Conservation (phyloP, 2,888 invertebrate genomes). For the Cephalotes varians region DNA sequence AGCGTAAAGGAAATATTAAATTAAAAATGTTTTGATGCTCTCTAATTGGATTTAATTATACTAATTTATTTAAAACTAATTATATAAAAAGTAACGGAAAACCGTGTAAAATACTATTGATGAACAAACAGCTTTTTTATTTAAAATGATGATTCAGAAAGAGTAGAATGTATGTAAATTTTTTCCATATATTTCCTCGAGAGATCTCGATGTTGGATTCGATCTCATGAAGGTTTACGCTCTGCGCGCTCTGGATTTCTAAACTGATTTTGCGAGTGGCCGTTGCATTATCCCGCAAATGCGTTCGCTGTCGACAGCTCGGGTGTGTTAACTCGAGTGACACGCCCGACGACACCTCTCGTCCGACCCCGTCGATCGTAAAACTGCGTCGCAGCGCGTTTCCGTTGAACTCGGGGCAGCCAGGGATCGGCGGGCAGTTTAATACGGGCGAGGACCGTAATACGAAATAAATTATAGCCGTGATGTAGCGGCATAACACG, state of each 20-base stretch:
- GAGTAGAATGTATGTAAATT: not conserved
- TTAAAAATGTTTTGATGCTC: not conserved
- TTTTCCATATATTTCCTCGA: not conserved
- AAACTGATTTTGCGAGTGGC: conserved; percentile 12
- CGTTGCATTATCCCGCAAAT: conserved; percentile 24
- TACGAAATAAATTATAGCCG: conserved; percentile 64
- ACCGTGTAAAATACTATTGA: no score
- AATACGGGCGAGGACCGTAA: conserved; percentile 60
- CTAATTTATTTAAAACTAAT: not conserved
- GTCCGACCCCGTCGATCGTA: conserved; percentile 41
- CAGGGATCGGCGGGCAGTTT: conserved; percentile 53
- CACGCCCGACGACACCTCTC: conserved; percentile 41
- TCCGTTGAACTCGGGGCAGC: conserved; percentile 30
- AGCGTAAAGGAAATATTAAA: not conserved
- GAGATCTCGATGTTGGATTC: not conserved
- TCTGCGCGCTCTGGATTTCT: not conserved
- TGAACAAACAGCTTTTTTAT: not conserved
- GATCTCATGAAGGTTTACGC: not conserved
- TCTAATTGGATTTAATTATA: not conserved
- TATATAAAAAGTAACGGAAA: not conserved
- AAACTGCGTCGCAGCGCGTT: conserved; percentile 31
- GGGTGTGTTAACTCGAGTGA: conserved; percentile 16
- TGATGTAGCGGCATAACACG: conserved; percentile 49
- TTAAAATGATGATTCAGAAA: not conserved
- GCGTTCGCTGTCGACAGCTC: not conserved